Evolutionary conservation across 2,888 invertebrate genomes (phyloP).

Genomic region (Thereva nobilitata): DNA sequence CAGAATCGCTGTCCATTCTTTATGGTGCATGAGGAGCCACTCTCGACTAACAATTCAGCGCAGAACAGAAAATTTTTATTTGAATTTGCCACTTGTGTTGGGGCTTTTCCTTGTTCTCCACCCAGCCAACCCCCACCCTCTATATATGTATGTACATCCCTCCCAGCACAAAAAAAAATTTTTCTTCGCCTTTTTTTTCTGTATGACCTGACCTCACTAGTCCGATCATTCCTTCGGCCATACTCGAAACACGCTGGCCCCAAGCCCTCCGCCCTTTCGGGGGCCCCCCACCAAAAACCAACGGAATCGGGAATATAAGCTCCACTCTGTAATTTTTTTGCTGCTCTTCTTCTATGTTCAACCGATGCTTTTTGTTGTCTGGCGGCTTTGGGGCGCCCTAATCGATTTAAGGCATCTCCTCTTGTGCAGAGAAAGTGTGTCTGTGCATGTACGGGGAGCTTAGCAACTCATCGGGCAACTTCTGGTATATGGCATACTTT

Average conservation of each 20-base stretch:
- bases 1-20: conserved; percentile 28
- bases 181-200: conserved; percentile 25
- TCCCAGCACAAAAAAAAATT: background rate
- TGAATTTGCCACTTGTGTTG: conserved; percentile 36
- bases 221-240: conserved; percentile 10
- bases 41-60: conserved; percentile 27
- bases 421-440: conserved; percentile 1
- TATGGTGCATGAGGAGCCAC: conserved; percentile 27
- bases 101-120: conserved; percentile 24
- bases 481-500: conserved; percentile 24
- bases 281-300: background rate
- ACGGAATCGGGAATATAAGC: conserved; percentile 24
- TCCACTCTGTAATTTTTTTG: conserved; percentile 19
- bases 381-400: conserved; percentile 34
- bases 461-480: conserved; percentile 32
- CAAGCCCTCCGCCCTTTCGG: background rate
- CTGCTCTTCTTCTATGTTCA: conserved; percentile 15
- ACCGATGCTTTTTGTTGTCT: conserved; percentile 34
- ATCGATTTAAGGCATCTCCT: conserved; percentile 34
- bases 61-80: conserved; percentile 37
- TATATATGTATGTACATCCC: background rate
- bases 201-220: conserved; percentile 32
- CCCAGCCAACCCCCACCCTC: background rate
- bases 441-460: conserved; percentile 15
- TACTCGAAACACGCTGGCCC: background rate